Conservation (phyloP, 2,113 vertebrate species). For the Perca flavescens region DNA sequence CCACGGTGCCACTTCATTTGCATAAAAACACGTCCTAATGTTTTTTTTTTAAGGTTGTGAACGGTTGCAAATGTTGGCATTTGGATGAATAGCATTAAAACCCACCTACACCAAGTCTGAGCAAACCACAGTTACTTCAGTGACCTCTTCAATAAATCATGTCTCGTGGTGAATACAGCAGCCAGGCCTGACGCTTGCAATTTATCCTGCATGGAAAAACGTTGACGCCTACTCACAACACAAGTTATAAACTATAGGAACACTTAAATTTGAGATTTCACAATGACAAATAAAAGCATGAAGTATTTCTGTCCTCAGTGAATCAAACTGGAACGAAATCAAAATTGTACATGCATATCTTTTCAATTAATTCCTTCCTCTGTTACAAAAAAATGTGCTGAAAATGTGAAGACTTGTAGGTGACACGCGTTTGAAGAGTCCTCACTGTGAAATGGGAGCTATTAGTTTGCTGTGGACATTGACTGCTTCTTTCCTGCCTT, state of each 20-base stretch:
- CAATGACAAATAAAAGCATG: constrained; percentile 22
- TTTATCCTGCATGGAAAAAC: constrained; percentile 8
- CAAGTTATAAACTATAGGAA: background rate
- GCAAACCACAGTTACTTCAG: background rate
- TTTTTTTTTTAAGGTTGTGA: background rate
- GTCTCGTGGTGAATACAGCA: background rate
- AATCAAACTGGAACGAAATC: constrained; percentile 3
- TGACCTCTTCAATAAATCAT: constrained; percentile 17
- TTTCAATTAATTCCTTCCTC: constrained; percentile 5
- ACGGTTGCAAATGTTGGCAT: constrained; percentile 9
- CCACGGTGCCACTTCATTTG: constrained; percentile 6
- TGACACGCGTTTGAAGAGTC: constrained; percentile 44
- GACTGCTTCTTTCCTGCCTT: constrained; percentile 48
- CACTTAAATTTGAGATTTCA: constrained; percentile 21
- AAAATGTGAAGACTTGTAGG: constrained; percentile 16
- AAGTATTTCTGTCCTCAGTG: background rate
- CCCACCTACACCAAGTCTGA: constrained; percentile 25
- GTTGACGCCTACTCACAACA: background rate
- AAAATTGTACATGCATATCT: constrained; percentile 10
- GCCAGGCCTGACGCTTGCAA: constrained; percentile 13
- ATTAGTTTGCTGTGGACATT: constrained; percentile 61
- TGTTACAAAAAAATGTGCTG: background rate
- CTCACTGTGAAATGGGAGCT: constrained; percentile 53
- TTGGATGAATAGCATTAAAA: constrained; percentile 16
- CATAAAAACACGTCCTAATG: constrained; percentile 3